Conservation (phyloP, 2,113 vertebrate genomes). For the Grantiella picta region DNA sequence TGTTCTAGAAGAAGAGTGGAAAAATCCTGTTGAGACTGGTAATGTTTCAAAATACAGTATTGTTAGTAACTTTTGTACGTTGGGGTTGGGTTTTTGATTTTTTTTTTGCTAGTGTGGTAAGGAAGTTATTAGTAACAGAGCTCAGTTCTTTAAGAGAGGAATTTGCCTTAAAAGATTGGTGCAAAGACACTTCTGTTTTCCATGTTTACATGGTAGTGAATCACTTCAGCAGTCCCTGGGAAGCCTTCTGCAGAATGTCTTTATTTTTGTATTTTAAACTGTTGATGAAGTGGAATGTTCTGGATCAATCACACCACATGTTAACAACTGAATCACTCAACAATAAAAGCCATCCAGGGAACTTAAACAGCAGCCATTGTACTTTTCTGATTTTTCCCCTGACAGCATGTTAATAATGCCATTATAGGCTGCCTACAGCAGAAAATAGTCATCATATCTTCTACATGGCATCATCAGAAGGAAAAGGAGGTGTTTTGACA, state of each 20-base stretch:
- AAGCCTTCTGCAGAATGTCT: slow-evolving; percentile 14
- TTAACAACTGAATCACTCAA: slow-evolving; percentile 9
- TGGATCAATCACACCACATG: slow-evolving; percentile 7
- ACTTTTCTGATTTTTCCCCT: not conserved
- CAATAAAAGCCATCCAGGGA: slow-evolving; percentile 10
- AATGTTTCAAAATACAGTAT: slow-evolving; percentile 14
- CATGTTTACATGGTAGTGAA: slow-evolving; percentile 33
- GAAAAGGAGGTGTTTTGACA: not conserved
- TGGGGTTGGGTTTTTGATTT: not conserved
- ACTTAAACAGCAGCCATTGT: not conserved
- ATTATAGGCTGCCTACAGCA: not conserved
- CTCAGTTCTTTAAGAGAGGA: not conserved
- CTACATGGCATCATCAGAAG: not conserved
- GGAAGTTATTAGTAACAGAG: slow-evolving; percentile 4
- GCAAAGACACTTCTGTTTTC: slow-evolving; percentile 14
- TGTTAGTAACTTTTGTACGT: slow-evolving; percentile 5
- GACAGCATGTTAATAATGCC: not conserved
- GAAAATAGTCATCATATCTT: not conserved
- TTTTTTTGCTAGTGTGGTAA: not conserved
- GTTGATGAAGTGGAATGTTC: slow-evolving; percentile 21
- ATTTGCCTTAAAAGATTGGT: not conserved
- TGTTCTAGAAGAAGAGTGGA: slow-evolving; percentile 26
- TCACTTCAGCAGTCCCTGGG: slow-evolving; percentile 20
- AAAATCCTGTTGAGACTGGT: slow-evolving; percentile 40
- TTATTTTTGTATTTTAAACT: slow-evolving; percentile 42